These are phyloP conservation scores for Ectemnius lituratus DNA, from an alignment of 2,888 invertebrate genomes.

Conservation along the genomic window DNA sequence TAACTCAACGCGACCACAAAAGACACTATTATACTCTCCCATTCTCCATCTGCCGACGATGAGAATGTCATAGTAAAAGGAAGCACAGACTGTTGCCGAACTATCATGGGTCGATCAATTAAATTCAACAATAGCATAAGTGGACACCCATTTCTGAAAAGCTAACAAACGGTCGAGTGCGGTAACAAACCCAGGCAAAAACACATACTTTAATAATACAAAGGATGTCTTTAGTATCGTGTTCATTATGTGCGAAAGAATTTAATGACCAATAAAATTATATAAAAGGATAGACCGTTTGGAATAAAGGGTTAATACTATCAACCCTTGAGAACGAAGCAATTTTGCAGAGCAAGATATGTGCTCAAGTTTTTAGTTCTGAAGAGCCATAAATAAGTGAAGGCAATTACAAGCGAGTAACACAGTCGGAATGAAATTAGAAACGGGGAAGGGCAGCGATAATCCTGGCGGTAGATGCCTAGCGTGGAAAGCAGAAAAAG, in stretches of 20 bases:
- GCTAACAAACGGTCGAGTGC: too few relatives aligned
- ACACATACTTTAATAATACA: too few relatives aligned
- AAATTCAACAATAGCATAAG: slow-evolving; percentile 5
- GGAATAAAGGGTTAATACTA: too few relatives aligned
- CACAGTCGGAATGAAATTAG: slow-evolving; percentile 31
- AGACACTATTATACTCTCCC: slow-evolving; percentile 53
- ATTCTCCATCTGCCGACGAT: slow-evolving; percentile 52
- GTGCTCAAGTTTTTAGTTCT: too few relatives aligned
- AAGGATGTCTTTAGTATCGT: too few relatives aligned
- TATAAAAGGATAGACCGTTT: too few relatives aligned
- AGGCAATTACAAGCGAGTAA: slow-evolving; percentile 9
- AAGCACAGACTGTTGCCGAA: slow-evolving; percentile 24
- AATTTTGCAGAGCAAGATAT: too few relatives aligned
- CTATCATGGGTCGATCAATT: slow-evolving; percentile 11
- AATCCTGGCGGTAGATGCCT: slow-evolving; percentile 16
- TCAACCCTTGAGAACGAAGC: too few relatives aligned
- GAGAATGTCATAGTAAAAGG: slow-evolving; percentile 25
- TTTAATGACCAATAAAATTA: too few relatives aligned
- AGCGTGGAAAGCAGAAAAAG: slow-evolving; percentile 19
- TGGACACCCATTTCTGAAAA: slow-evolving; percentile 6
- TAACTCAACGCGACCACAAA: slow-evolving; percentile 45
- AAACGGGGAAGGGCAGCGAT: neutral
- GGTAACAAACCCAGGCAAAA: neutral
- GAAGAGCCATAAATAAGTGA: slow-evolving; percentile 20
- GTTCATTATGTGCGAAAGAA: too few relatives aligned